These are phyloP conservation scores for Neodon shergylaensis DNA, from an alignment of 2,113 vertebrate species.

Conservation along the genomic window DNA sequence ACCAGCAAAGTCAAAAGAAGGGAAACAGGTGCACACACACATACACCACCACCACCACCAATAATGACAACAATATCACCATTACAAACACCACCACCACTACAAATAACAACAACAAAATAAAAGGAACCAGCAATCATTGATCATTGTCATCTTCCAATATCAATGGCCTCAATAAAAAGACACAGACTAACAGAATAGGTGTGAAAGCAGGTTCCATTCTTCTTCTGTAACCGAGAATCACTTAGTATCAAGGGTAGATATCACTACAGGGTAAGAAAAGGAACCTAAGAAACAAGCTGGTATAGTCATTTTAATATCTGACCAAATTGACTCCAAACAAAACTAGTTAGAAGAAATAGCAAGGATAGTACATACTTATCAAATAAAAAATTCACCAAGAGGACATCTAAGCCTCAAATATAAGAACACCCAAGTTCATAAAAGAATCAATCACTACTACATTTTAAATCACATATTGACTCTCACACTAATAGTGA, in stretches of 20 bases:
- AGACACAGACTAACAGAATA: background rate
- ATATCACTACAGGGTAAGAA: background rate
- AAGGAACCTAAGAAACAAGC: background rate
- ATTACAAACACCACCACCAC: background rate
- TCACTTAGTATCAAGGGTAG: background rate
- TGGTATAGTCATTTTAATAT: background rate
- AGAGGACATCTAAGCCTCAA: background rate
- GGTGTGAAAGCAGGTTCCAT: background rate
- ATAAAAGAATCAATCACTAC: background rate
- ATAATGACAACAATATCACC: background rate
- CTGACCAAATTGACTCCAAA: background rate
- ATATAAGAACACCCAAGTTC: background rate
- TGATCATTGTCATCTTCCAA: background rate
- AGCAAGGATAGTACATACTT: background rate
- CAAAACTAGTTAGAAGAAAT: background rate
- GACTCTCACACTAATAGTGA: background rate
- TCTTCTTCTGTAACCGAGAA: background rate
- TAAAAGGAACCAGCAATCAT: background rate
- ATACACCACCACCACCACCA: background rate
- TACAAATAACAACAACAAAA: background rate
- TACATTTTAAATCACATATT: background rate
- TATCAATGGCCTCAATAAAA: background rate
- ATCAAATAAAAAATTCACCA: background rate
- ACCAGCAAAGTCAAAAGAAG: background rate
- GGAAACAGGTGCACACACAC: background rate